Percentiles rank a stretch among this genome's conserved stretches.
Conservation (phyloP, 2,113 vertebrate species). For the Osmerus eperlanus region DNA sequence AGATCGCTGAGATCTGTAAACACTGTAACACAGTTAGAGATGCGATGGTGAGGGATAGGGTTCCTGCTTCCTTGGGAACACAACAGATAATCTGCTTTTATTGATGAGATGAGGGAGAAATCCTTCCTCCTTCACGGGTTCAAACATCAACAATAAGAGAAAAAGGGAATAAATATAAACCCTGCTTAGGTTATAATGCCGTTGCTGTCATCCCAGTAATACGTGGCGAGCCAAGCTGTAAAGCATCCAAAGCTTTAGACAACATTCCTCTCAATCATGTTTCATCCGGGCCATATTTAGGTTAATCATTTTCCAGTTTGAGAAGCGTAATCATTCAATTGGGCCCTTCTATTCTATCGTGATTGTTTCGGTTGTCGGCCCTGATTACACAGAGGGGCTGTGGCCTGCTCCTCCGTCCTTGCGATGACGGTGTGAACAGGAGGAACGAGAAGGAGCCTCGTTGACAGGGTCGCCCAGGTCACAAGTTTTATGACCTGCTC, state of each 20-base stretch:
- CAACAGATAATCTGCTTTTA: slow-evolving; percentile 54
- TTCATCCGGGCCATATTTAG: no score
- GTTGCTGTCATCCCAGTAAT: neutral
- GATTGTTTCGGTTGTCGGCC: neutral
- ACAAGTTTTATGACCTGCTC: neutral
- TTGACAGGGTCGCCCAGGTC: slow-evolving; percentile 19
- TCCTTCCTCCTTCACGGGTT: slow-evolving; percentile 42
- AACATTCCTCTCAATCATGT: no score
- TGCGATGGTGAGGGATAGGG: slow-evolving; percentile 21
- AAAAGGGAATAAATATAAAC: slow-evolving; percentile 26
- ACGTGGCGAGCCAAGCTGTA: no score
- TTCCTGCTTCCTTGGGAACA: slow-evolving; percentile 22
- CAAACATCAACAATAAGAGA: slow-evolving; percentile 17
- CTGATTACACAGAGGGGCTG: no score
- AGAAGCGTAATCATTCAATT: neutral
- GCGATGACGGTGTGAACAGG: slow-evolving; percentile 2
- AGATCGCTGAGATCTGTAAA: slow-evolving; percentile 1
- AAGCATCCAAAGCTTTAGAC: no score
- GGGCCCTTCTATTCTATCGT: neutral
- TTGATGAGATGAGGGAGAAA: slow-evolving; percentile 54
- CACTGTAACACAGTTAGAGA: slow-evolving; percentile 34
- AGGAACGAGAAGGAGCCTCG: neutral
- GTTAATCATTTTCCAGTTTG: neutral
- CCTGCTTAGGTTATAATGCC: slow-evolving; percentile 3
- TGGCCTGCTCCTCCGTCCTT: slow-evolving; percentile 13